Conservation (phyloP, 1,140 invertebrate genomes). For the Phocides pigmalion region DNA sequence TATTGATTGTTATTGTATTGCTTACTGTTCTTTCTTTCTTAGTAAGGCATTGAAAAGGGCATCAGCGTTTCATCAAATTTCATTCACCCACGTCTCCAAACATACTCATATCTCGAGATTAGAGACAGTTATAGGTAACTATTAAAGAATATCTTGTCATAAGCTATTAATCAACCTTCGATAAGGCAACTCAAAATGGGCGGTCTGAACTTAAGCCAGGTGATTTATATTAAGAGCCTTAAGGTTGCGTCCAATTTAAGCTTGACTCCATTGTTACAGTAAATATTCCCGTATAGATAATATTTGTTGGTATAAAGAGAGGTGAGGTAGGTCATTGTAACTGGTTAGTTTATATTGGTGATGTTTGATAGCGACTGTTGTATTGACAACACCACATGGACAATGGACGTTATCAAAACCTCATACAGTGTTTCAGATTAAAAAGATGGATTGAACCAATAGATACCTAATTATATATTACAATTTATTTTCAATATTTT, state of each 20-base stretch:
- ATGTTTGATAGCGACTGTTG: conserved; percentile 39
- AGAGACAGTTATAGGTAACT: conserved; percentile 67
- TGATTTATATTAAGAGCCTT: conserved; percentile 71
- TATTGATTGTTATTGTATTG: too few relatives aligned
- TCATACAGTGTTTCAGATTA: neutral
- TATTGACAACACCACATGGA: conserved; percentile 57
- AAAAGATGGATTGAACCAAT: neutral
- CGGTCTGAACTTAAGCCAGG: conserved; percentile 63
- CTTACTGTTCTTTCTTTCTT: too few relatives aligned
- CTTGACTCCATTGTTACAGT: neutral
- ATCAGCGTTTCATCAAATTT: neutral
- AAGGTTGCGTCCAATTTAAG: conserved; percentile 47
- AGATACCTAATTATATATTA: neutral
- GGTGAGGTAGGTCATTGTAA: conserved; percentile 31
- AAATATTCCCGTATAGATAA: neutral
- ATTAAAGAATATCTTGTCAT: conserved; percentile 76
- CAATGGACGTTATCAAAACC: conserved; percentile 51
- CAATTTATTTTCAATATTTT: neutral
- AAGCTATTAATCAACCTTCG: conserved; percentile 79
- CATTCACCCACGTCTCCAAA: neutral
- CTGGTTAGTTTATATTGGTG: conserved; percentile 17
- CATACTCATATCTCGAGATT: conserved; percentile 38
- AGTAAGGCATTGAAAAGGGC: neutral
- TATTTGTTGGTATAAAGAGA: conserved; percentile 10
- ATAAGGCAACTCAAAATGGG: conserved; percentile 72